These are phyloP conservation scores for Sarcophaga peregrina DNA, from an alignment of 1,140 invertebrate species.

Conservation along the genomic window DNA sequence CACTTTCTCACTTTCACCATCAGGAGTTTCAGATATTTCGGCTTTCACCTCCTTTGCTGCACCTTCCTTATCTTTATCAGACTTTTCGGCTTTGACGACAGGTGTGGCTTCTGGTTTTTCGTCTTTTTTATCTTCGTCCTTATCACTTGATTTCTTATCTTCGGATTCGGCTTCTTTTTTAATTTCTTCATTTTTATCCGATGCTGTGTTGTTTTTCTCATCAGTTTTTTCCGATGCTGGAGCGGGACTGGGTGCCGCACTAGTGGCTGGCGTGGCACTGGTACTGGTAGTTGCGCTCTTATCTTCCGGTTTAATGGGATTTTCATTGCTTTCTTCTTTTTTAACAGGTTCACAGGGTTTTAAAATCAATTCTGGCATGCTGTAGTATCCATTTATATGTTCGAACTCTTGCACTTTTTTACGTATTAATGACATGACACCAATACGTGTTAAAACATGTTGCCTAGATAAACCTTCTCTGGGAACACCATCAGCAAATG, in stretches of 20 bases:
- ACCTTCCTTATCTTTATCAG: conserved; percentile 57
- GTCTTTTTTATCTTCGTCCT: conserved; percentile 42
- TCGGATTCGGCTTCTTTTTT: conserved; percentile 45
- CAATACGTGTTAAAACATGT: conserved; percentile 97
- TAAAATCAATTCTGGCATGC: conserved; percentile 92
- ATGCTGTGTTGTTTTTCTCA: conserved; percentile 44
- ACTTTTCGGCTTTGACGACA: conserved; percentile 67
- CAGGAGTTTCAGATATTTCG: conserved; percentile 46
- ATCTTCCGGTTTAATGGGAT: conserved; percentile 53
- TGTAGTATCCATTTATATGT: conserved; percentile 96
- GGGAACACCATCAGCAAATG: conserved; percentile 98
- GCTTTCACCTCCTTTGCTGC: conserved; percentile 52
- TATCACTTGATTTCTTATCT: conserved; percentile 51
- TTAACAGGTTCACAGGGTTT: conserved; percentile 81
- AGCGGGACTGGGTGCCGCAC: conserved; percentile 78
- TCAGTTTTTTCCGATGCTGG: conserved; percentile 66
- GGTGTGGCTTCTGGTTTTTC: conserved; percentile 52
- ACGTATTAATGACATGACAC: conserved; percentile 98
- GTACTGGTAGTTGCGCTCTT: conserved; percentile 71
- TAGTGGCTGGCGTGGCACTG: conserved; percentile 75
- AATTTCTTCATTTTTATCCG: conserved; percentile 55
- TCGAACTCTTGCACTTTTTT: conserved; percentile 99
- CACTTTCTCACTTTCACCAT: conserved; percentile 52
- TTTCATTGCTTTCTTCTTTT: conserved; percentile 47
- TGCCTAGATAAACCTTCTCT: conserved; percentile 97